Evolutionary conservation across 1,140 invertebrate genomes (phyloP), one percentile per base, ranked within the genome.

Genomic region (Maniola jurtina): DNA sequence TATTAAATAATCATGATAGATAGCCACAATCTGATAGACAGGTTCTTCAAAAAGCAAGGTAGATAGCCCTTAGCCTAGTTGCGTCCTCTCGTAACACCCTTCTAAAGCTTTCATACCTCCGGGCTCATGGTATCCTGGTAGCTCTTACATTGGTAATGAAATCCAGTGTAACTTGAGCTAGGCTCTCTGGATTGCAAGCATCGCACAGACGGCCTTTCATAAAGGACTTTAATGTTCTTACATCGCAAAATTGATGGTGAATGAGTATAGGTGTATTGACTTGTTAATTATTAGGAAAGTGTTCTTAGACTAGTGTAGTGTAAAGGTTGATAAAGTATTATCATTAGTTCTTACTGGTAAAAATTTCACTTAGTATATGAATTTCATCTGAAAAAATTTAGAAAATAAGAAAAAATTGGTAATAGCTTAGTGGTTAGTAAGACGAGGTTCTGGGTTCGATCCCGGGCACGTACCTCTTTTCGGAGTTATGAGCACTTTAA

Each of bases 1-100:
- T 25, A 40, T 63, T 55, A 63, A 54, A 63, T 64, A 64, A 64
- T 64, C 55, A 4, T 34, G 52, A 55, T 55, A 63, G 56, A 15
- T 38, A 34, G 14, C 47, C 52, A 63, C 54, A n/a, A 70, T 73
- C 68, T 55, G 72, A 73, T 70, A 72, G 66, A 80, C 64, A 64
- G 9, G 16, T 15, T 61, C 76, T 60, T 82, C 75, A 58, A 52
- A 61, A 68, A 38, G 69, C 65, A 72, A 78, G 73, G 73, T 78
- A 75, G 71, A 80, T 80, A 79, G 79, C 75, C 81, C 84, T 86
- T 86, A 86, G 76, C 84, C 84, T 80, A 84, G 84, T 81, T 86
- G 80, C 79, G 73, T 67, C 65, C 73, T 72, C 78, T 81, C 68
- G 69, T 73, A 60, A 55, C 71, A 68, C 70, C 71, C 76, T 75